Evolutionary conservation across 2,113 vertebrate species (phyloP), one percentile per base, ranked within the genome.

Genomic region (Rana temporaria): DNA sequence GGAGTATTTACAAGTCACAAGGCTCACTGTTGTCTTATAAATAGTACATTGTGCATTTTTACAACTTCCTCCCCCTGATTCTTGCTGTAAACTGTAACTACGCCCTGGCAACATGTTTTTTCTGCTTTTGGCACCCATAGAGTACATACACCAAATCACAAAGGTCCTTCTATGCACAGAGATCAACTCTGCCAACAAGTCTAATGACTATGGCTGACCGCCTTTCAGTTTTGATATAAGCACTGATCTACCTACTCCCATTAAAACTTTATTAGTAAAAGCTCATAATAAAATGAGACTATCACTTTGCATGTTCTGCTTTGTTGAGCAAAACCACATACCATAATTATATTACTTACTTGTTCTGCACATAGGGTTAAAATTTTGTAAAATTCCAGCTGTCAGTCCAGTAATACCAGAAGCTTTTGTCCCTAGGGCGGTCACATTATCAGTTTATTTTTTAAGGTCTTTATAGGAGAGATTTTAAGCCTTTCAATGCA

Each of bases 371-470:
- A 64, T 52, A 38, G 59, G 69, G 62, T 79, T 86, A 67, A 85
- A 86, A 52, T 76, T 73, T 42, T 85, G 72, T 68, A 81, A 66
- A 79, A 84, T 81, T 86, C 85, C 78, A 83, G 78, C 82, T 71
- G 24, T 52, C 63, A n/a, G 8, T 63, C 78, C 79, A 84, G 56
- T 77, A 86, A 70, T 82, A 73, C 2, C 63, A 81, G 68, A 0
- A 32, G 38, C 74, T 88, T 88, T 87, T 85, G 38, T 20, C 52
- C 53, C 30, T 66, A 63, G 86, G 78, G 11, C 55, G 66, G 85
- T 56, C 85, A 86, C 78, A 87, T 32, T 85, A 87, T 79, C 60
- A 74, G 77, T 80, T 86, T 81, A 81, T 69, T 59, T 69, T 70
- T 59, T 60, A 80, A 80, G 66, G 64, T 48, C 59, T 73, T 81